Evolutionary conservation across 2,797 vertebrate genomes (phyloP), one percentile per base, ranked within the genome.

Genomic region (Columba guinea): DNA sequence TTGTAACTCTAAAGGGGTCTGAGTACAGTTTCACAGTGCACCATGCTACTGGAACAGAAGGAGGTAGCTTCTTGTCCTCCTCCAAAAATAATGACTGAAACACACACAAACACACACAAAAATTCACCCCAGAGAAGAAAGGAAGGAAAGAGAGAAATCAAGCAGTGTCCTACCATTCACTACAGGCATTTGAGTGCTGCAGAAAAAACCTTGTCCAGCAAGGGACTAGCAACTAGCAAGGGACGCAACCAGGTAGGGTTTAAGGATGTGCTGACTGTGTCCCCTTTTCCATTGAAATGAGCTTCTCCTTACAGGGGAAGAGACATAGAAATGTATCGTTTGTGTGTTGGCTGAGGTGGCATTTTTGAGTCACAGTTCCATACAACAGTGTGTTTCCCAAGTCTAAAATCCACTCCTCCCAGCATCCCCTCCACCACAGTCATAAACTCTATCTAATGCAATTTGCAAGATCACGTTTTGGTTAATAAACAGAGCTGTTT

Each of bases 351-450:
- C 28, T 65, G 58, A 52, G 59, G 39, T 30, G 24, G 27, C 9
- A 28, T 37, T 83, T 70, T 65, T 48, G 26, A 53, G 49, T 53
- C 46, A 13, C 11, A 32, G 65, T 55, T 60, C 30, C 2, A 3
- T 13, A 19, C 22, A 35, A 24, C 3, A n/a, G 9, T 24, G 24
- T 59, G 46, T 49, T 71, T 77, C 19, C 53, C 26, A 32, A 35
- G 32, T 22, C 32, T 77, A n/a, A 70, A 60, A 24, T 65, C 16
- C 22, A 20, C 10, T 39, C 30, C 19, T 41, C 8, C n/a, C 18
- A 3, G 0, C 5, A 1, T 13, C 9, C 21, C 6, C 14, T 8
- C 7, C 10, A 46, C 44, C 9, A 46, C 44, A 28, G 13, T 28
- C 27, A 44, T 9, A n/a, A 14, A 39, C 28, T 52, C 41, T 21